phyloP scores from a whole-genome alignment of 2,113 vertebrate genomes.

The Alectura lathami region DNA sequence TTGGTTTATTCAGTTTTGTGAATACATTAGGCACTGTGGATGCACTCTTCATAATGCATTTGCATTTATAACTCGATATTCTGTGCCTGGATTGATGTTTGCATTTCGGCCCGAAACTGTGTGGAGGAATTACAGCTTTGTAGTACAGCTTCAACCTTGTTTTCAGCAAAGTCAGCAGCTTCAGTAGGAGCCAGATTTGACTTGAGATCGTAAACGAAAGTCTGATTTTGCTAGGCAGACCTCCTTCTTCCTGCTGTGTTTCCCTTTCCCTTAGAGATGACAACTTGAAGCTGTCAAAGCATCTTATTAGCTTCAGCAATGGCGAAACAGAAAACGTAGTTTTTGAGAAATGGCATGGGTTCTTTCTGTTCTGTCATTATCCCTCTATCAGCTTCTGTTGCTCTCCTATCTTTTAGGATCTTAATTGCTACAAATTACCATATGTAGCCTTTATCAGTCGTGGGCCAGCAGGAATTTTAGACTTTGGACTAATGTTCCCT shows the following conservation, averaged over 20 bases:
- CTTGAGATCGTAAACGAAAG: background rate
- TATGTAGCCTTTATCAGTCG: background rate
- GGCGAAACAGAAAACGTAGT: background rate
- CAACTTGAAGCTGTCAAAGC: background rate
- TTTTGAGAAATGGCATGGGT: background rate
- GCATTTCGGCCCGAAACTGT: background rate
- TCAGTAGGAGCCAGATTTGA: background rate
- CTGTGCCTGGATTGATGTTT: background rate
- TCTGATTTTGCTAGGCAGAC: background rate
- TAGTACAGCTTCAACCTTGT: background rate
- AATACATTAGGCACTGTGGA: background rate
- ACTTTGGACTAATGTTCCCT: constrained; percentile 7
- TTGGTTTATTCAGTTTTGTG: background rate
- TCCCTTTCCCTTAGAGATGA: background rate
- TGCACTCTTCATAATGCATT: background rate
- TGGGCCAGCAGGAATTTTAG: constrained; percentile 1
- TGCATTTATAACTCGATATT: background rate
- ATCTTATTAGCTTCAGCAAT: background rate
- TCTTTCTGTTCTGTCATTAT: background rate
- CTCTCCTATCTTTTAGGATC: background rate
- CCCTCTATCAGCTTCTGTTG: background rate
- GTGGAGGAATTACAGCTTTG: background rate
- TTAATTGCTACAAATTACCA: background rate
- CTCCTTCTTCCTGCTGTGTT: background rate
- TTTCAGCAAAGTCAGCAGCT: background rate